Percentiles rank a stretch among this genome's conserved stretches.
phyloP scores from a whole-genome alignment of 2,113 vertebrate genomes.

The Tamias sibiricus region DNA sequence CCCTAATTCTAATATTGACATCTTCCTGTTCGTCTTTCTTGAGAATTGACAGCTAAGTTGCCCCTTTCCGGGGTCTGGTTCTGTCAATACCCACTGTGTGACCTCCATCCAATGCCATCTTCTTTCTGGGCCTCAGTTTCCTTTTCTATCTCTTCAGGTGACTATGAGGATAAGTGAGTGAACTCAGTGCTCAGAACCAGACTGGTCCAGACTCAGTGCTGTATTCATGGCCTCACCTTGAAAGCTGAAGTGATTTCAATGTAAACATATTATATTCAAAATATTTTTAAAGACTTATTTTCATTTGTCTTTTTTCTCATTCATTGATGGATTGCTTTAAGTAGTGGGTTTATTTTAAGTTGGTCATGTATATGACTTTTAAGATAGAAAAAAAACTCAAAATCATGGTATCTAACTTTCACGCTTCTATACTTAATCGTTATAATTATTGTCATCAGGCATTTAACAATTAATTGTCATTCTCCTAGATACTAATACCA shows the following conservation, averaged over 20 bases:
- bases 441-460: not conserved
- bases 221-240: not conserved
- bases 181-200: not conserved
- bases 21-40: not conserved
- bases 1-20: not conserved
- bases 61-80: not conserved
- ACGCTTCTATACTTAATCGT: not conserved
- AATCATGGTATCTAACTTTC: not conserved
- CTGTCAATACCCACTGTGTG: not conserved
- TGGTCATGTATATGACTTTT: not conserved
- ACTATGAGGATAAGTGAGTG: not conserved
- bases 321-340: not conserved
- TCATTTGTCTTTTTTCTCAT: not conserved
- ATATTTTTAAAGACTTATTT: not conserved
- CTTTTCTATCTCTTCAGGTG: not conserved
- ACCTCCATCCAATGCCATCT: not conserved
- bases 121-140: not conserved
- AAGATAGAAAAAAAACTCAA: conserved; percentile 12
- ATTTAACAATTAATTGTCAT: not conserved
- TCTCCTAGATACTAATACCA: not conserved
- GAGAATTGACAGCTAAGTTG: not conserved
- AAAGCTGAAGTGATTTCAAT: not conserved
- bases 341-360: not conserved
- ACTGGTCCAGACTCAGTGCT: not conserved
- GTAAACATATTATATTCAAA: not conserved